Percentiles rank a stretch among this genome's conserved stretches.
These are phyloP conservation scores for Periophthalmus magnuspinnatus DNA, from an alignment of 2,797 vertebrate genomes.

Conservation along the genomic window DNA sequence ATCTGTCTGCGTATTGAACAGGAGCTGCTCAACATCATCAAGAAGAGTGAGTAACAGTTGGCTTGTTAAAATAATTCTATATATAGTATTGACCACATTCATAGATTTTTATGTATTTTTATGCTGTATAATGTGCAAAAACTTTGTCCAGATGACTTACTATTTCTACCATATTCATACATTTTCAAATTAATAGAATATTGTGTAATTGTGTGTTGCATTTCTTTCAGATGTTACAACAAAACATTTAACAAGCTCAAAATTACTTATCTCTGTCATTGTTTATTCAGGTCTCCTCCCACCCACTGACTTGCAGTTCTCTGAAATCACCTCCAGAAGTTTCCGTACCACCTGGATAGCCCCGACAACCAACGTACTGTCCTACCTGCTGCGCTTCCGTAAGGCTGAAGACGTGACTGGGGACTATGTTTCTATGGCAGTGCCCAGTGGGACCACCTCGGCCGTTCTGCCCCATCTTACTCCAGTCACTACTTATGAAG, in stretches of 20 bases:
- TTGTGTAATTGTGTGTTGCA: background rate
- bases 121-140: background rate
- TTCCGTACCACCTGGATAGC: constrained; percentile 89
- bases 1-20: constrained; percentile 98
- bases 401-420: constrained; percentile 79
- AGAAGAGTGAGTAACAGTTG: constrained; percentile 84
- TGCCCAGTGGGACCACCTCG: constrained; percentile 82
- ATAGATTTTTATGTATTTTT: background rate
- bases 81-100: background rate
- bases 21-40: constrained; percentile 92
- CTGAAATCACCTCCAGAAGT: constrained; percentile 89
- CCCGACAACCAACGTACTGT: constrained; percentile 77
- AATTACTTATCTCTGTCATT: constrained; percentile 14
- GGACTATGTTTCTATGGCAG: constrained; percentile 84
- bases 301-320: constrained; percentile 85
- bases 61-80: background rate
- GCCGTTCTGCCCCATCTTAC: constrained; percentile 83
- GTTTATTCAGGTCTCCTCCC: constrained; percentile 81
- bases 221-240: background rate
- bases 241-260: background rate
- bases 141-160: too few relatives aligned
- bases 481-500: constrained; percentile 89
- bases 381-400: constrained; percentile 90
- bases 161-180: too few relatives aligned
- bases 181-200: too few relatives aligned